A percentile compares a stretch with the other conserved stretches of the same genome.
These are phyloP conservation scores for Tetrapedia diversipes DNA, from an alignment of 2,888 invertebrate species.

Conservation along the genomic window DNA sequence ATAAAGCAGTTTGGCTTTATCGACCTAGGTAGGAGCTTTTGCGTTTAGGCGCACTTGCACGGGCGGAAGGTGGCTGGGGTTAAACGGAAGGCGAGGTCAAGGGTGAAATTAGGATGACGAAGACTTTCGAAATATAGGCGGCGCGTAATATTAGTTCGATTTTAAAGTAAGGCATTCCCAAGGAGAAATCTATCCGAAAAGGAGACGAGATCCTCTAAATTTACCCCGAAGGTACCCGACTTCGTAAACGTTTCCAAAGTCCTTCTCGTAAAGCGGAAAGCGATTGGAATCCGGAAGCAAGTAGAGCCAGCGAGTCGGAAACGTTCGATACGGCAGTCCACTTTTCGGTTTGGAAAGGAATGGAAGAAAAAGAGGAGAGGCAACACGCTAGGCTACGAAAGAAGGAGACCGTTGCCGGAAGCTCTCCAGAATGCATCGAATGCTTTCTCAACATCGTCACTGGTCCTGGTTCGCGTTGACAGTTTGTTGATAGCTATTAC, in stretches of 20 bases:
- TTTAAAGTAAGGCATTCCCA: conserved; percentile 21
- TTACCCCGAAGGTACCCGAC: conserved; percentile 49
- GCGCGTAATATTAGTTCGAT: background rate
- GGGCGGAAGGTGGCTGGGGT: no score
- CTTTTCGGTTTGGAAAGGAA: conserved; percentile 45
- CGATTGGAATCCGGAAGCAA: conserved; percentile 69
- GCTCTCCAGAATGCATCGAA: conserved; percentile 46
- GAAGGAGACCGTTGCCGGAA: conserved; percentile 21
- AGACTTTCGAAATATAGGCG: background rate
- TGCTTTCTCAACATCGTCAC: conserved; percentile 35
- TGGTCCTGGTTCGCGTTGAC: conserved; percentile 37
- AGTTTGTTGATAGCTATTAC: conserved; percentile 53
- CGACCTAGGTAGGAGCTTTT: background rate
- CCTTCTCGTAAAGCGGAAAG: conserved; percentile 59
- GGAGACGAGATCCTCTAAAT: conserved; percentile 31
- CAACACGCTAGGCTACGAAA: conserved; percentile 28
- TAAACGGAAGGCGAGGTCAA: background rate
- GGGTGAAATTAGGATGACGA: background rate
- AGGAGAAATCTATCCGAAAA: conserved; percentile 11
- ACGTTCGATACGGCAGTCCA: conserved; percentile 67
- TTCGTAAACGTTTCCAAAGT: conserved; percentile 56
- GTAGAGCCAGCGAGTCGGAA: conserved; percentile 67
- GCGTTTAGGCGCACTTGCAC: background rate
- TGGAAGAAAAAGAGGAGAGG: conserved; percentile 21
- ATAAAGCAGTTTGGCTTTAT: background rate